Evolutionary conservation across 2,797 vertebrate genomes (phyloP), one percentile per base, ranked within the genome.

Genomic region (Rousettus madagascariensis): DNA sequence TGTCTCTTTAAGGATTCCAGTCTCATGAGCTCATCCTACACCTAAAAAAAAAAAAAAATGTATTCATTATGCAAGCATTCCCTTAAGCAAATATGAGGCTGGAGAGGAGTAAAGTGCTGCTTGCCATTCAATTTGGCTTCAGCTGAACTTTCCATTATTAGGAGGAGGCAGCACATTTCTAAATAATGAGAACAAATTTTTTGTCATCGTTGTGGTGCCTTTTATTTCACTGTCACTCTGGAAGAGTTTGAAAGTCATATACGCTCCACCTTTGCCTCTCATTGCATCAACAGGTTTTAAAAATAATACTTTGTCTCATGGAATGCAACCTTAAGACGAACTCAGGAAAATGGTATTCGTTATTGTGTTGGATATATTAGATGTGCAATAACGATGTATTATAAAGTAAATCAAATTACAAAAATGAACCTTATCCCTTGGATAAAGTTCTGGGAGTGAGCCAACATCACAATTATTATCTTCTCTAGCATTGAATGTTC

Each of bases 381-480:
- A 97, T 28, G 49, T 8, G 46, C 87, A 86, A 95, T 97, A 97
- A 97, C 11, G 92, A 88, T 80, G 93, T n/a, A 78, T 92, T 72
- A 95, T 75, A 96, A 36, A 96, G 88, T 68, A 97, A 96, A 97
- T 93, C 90, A 97, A 98, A 96, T 2, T 86, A 63, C 2, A 77
- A 90, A 97, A 97, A 94, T 2, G 75, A 97, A 95, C 63, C 2
- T 0, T 30, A 88, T 91, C 88, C 91, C 87, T 65, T 55, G 59
- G n/a, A 86, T 77, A 86, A 93, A 95, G 91, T 96, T 82, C 91
- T 30, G 86, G 95, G 96, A 86, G 86, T 66, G 0, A 0, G 83
- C 91, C 97, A 97, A 90, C 90, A 86, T 74, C 94, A 94, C 90
- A 97, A 97, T 87, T 66, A 96, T 97, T 97, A 96, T 97, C 93